phyloP scores from a whole-genome alignment of 2,113 vertebrate species.

The Caloenas nicobarica region DNA sequence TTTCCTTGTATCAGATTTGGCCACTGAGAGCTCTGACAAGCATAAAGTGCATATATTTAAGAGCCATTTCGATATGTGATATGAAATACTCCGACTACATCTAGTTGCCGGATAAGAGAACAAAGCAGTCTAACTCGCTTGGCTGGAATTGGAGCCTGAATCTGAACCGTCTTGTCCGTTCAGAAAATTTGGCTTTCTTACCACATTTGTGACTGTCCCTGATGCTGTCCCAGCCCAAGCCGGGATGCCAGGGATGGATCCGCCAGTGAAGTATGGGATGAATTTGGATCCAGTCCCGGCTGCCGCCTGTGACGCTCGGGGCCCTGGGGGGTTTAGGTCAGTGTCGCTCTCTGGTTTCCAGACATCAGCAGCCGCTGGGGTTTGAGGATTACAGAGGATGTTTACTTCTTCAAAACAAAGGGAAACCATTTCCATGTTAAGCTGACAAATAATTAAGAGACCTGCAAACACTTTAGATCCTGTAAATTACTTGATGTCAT shows the following conservation, averaged over 20 bases:
- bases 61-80: accelerated
- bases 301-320: not conserved
- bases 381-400: not conserved
- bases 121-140: not conserved
- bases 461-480: not conserved
- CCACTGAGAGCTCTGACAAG: not conserved
- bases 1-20: not conserved
- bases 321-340: not conserved
- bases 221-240: not conserved
- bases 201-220: not conserved
- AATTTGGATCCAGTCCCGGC: not conserved
- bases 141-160: not conserved
- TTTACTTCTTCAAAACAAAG: constrained; percentile 17
- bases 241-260: not conserved
- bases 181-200: not conserved
- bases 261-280: not conserved
- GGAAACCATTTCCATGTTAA: not conserved
- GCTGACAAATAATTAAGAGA: not conserved
- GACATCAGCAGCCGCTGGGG: not conserved
- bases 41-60: not conserved
- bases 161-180: not conserved
- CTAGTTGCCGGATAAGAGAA: not conserved
- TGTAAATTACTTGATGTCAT: not conserved
- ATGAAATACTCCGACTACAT: not conserved
- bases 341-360: not conserved